Conservation (phyloP, 2,888 invertebrate genomes). For the Azorinus chamasolen region DNA sequence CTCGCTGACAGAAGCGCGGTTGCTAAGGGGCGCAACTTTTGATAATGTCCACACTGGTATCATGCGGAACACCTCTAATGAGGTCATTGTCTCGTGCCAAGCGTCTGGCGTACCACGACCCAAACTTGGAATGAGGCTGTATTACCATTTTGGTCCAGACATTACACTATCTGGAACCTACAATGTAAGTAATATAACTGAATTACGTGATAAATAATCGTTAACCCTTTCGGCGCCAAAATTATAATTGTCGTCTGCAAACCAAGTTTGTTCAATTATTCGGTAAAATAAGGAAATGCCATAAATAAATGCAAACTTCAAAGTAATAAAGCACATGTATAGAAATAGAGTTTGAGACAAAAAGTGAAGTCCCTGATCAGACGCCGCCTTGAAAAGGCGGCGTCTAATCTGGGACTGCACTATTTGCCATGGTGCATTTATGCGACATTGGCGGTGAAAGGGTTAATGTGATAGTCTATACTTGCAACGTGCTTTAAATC, state of each 20-base stretch:
- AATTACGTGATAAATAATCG: background rate
- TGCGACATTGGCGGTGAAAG: no score
- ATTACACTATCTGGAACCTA: conserved; percentile 37
- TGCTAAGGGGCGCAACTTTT: conserved; percentile 38
- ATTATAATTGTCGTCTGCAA: no score
- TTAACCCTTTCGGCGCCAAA: background rate
- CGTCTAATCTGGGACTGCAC: no score
- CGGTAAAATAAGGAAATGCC: no score
- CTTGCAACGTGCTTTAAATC: no score
- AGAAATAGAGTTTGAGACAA: no score
- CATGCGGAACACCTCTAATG: conserved; percentile 26
- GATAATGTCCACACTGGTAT: conserved; percentile 39
- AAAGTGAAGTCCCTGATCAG: background rate
- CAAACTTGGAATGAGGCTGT: conserved; percentile 38
- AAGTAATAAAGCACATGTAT: no score
- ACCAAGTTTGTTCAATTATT: no score
- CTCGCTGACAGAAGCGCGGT: conserved; percentile 45
- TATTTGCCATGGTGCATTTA: no score
- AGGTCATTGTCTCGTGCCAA: conserved; percentile 47
- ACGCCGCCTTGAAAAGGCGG: no score
- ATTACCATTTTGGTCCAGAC: conserved; percentile 55
- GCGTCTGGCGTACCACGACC: conserved; percentile 48
- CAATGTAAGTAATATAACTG: conserved; percentile 23
- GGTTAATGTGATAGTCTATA: no score
- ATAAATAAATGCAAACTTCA: no score